Evolutionary conservation across 2,888 invertebrate species (phyloP).

Genomic region (Xanthorhoe spadicearia): DNA sequence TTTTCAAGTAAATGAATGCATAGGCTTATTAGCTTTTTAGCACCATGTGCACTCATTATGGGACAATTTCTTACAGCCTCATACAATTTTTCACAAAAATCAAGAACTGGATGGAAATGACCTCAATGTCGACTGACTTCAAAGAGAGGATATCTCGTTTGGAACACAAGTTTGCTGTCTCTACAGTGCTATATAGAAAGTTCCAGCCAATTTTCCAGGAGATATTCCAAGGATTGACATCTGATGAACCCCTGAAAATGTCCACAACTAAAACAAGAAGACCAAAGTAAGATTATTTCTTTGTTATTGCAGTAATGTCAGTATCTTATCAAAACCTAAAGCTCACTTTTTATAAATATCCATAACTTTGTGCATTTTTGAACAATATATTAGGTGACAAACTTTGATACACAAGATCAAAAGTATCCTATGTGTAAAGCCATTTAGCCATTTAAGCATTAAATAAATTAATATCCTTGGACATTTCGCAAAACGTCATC

Average conservation of each 20-base stretch:
- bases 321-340: not conserved
- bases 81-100: constrained; percentile 98
- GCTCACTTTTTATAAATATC: too few relatives aligned
- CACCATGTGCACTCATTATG: not conserved
- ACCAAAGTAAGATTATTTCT: constrained; percentile 65
- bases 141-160: constrained; percentile 92
- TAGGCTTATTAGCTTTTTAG: too few relatives aligned
- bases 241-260: constrained; percentile 79
- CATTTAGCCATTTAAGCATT: too few relatives aligned
- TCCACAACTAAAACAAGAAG: constrained; percentile 82
- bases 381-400: too few relatives aligned
- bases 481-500: too few relatives aligned
- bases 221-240: constrained; percentile 90
- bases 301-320: not conserved
- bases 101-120: constrained; percentile 98
- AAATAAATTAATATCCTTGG: too few relatives aligned
- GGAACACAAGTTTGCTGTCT: constrained; percentile 96
- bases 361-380: too few relatives aligned
- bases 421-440: too few relatives aligned
- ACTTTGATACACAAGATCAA: too few relatives aligned
- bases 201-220: constrained; percentile 94
- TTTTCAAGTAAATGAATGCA: too few relatives aligned
- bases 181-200: constrained; percentile 96
- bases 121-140: constrained; percentile 93
- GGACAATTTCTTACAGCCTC: constrained; percentile 83